phyloP scores from a whole-genome alignment of 37 sponge, comb jelly and placozoan genomes.

The Amphimedon queenslandica region DNA sequence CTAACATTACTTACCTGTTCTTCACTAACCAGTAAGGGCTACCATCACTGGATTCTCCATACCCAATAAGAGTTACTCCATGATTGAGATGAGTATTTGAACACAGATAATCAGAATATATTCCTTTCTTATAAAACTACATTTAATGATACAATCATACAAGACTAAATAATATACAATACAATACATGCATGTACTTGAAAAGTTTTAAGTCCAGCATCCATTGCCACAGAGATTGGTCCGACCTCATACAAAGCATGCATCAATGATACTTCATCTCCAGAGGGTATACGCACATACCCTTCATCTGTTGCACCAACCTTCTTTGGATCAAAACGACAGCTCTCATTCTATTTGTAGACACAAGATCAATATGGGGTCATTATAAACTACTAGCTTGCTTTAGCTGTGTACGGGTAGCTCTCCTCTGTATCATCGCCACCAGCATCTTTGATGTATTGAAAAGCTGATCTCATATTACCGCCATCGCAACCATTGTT shows the following conservation, averaged over 20 bases:
- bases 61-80: constrained; percentile 44
- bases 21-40: constrained; percentile 42
- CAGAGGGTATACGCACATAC: constrained; percentile 16
- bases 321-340: constrained; percentile 26
- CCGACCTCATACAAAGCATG: constrained; percentile 64
- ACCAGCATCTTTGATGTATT: constrained; percentile 68
- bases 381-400: too few relatives aligned
- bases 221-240: constrained; percentile 73
- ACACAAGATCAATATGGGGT: too few relatives aligned
- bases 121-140: constrained; percentile 6
- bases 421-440: constrained; percentile 84
- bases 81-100: constrained; percentile 30
- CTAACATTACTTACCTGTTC: too few relatives aligned
- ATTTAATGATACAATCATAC: too few relatives aligned
- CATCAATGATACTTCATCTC: constrained; percentile 37
- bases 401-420: constrained; percentile 87
- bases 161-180: too few relatives aligned
- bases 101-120: constrained; percentile 39
- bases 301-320: constrained; percentile 45
- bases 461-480: constrained; percentile 81
- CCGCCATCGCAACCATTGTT: constrained; percentile 91
- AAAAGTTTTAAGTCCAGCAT: constrained; percentile 46
- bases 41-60: neutral
- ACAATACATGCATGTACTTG: too few relatives aligned
- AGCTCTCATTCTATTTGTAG: constrained; percentile 28